Conservation (phyloP, 2,113 vertebrate genomes). For the Ailurus styani region DNA sequence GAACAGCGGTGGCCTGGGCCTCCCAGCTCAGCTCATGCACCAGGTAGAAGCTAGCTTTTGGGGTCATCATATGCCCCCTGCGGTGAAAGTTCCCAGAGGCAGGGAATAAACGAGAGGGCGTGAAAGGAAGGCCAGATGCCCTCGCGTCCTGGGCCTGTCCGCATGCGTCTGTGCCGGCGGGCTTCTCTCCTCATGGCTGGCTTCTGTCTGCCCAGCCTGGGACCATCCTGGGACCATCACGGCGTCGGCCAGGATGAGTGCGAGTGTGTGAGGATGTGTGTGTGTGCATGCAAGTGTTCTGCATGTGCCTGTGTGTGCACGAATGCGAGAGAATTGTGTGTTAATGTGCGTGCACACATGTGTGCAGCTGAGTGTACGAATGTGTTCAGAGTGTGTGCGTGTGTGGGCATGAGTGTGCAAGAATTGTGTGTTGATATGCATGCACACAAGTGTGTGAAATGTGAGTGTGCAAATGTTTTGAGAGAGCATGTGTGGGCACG, state of each 20-base stretch:
- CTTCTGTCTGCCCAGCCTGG: not conserved
- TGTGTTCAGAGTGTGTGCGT: too few species aligned
- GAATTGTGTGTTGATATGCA: too few species aligned
- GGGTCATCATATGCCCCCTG: not conserved
- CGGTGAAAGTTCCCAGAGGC: not conserved
- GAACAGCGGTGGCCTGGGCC: not conserved
- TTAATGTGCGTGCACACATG: not conserved
- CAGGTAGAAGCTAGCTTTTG: not conserved
- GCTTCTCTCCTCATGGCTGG: not conserved
- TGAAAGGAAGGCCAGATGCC: not conserved
- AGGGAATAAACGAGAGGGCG: not conserved
- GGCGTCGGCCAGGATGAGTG: not conserved
- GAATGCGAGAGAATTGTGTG: too few species aligned
- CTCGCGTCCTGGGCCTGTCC: not conserved
- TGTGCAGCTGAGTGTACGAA: too few species aligned
- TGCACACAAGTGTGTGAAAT: too few species aligned
- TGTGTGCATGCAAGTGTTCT: too few species aligned
- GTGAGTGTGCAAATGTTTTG: too few species aligned
- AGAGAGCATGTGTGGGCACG: too few species aligned
- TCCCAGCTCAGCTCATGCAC: not conserved
- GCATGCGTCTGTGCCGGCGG: rapidly evolving
- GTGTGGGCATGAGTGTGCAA: not conserved
- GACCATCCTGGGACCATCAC: not conserved
- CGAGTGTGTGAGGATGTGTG: not conserved
- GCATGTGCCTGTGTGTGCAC: not conserved